phyloP scores from a whole-genome alignment of 64 coral and sea anemone species.

The Acropora yongei region DNA sequence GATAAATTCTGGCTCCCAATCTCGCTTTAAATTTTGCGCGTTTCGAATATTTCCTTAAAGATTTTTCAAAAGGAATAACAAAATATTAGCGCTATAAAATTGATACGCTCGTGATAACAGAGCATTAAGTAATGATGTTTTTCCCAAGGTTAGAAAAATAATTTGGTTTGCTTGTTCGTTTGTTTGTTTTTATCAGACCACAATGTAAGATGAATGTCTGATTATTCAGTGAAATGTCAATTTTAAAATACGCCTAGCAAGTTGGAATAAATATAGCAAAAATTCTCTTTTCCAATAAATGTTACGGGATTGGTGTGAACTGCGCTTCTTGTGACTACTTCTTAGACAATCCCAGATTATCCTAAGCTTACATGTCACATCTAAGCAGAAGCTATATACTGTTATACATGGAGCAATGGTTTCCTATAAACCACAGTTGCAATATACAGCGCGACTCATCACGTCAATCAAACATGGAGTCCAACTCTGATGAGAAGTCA shows the following conservation, averaged over 20 bases:
- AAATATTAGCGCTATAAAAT: neutral
- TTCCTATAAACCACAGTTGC: too few species aligned
- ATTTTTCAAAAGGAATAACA: neutral
- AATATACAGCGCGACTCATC: neutral
- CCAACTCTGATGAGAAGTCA: constrained; percentile 70
- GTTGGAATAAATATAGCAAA: too few species aligned
- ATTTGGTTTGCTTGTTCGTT: too few species aligned
- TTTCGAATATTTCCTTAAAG: neutral
- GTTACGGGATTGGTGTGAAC: neutral
- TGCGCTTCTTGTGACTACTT: too few species aligned
- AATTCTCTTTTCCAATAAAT: too few species aligned
- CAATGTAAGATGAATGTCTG: neutral
- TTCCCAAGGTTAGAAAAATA: too few species aligned
- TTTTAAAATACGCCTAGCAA: too few species aligned
- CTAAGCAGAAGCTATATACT: neutral
- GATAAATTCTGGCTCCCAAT: neutral
- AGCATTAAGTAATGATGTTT: too few species aligned
- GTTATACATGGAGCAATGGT: neutral
- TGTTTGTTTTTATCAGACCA: neutral
- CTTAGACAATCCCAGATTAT: too few species aligned
- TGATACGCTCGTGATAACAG: too few species aligned
- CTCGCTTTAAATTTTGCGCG: neutral
- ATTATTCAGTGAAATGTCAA: neutral
- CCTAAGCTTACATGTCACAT: too few species aligned
- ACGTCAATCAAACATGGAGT: constrained; percentile 64